Percentiles rank a stretch among this genome's conserved stretches.
These are phyloP conservation scores for Protomyctophum bolini DNA, from an alignment of 2,113 vertebrate genomes.

Conservation along the genomic window DNA sequence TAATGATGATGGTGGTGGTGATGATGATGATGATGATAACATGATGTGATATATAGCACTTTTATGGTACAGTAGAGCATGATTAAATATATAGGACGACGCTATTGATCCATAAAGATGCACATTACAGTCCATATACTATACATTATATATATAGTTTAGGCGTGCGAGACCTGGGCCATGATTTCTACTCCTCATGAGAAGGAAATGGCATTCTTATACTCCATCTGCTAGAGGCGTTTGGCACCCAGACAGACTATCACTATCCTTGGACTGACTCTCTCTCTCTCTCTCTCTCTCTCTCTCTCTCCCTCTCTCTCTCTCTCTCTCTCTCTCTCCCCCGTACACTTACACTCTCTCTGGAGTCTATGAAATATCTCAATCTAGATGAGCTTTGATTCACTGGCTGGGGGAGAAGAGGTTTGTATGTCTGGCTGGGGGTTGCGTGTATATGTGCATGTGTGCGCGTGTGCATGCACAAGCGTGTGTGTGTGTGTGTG, in stretches of 20 bases:
- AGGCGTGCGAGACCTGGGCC: conserved; percentile 1
- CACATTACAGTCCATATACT: not conserved
- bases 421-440: conserved; percentile 41
- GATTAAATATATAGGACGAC: not conserved
- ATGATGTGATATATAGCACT: not conserved
- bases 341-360: not conserved
- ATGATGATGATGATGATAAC: too few relatives aligned
- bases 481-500: conserved; percentile 9
- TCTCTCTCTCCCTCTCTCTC: conserved; percentile 9
- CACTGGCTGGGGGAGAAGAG: conserved; percentile 46
- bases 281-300: conserved; percentile 11
- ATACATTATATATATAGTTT: too few relatives aligned
- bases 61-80: not conserved
- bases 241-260: conserved; percentile 22
- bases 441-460: conserved; percentile 40
- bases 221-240: conserved; percentile 37
- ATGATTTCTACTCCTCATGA: not conserved
- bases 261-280: not conserved
- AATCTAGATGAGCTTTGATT: conserved; percentile 26
- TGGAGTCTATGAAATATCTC: conserved; percentile 13
- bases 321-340: conserved; percentile 31
- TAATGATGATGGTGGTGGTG: too few relatives aligned
- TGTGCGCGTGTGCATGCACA: conserved; percentile 11
- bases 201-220: conserved; percentile 15
- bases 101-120: not conserved